Base-by-base conservation (phyloP, 2,888 invertebrate species). In the Sesamia inferens region DNA sequence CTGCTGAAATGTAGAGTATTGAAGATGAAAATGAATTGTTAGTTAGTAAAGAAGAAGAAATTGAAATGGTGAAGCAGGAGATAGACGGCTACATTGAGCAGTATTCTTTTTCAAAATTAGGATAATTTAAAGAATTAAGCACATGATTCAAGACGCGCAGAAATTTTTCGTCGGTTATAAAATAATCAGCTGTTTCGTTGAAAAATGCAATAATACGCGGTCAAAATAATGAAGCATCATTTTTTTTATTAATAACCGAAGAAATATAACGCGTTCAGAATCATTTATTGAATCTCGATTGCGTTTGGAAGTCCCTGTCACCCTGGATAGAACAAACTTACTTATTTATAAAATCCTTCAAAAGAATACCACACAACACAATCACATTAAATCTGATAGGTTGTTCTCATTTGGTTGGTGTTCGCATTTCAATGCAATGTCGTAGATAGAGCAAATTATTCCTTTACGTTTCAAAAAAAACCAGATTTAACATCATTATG, bases 1-100 rank as follows among this genome's bases (percentile, higher is more conserved):
- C 95, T 71, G 94, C 96, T 96, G 96, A 82, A 95, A 87, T 48
- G 59, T 55, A 86, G 44, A 78, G 84, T 19, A 94, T 72, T 69
- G 79, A 42, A 82, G 78, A 85, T 79, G 81, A 85, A 80, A 84
- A 81, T 64, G 82, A 64, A 68, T 67, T 71, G 63, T 76, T 64
- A 76, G 76, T 71, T 68, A 57, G 61, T 24, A 61, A 10, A n/a
- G 57, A 24, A 81, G 65, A 68, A 71, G 73, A 62, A 79, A 71
- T 64, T 72, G 73, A 79, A 77, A 85, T 71, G 74, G 72, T 48
- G 11, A 79, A 84, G 83, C 85, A 71, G 65, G 68, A 79, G 54
- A 84, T 14, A 74, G 72, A 66, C 68, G 75, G 69, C 73, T 58
- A 69, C 44, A 73, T 54, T 71, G 65, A 51, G 67, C 58, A 48